Base-by-base conservation (phyloP, 2,797 vertebrate species). In the Rhabdophis nuchalis region DNA sequence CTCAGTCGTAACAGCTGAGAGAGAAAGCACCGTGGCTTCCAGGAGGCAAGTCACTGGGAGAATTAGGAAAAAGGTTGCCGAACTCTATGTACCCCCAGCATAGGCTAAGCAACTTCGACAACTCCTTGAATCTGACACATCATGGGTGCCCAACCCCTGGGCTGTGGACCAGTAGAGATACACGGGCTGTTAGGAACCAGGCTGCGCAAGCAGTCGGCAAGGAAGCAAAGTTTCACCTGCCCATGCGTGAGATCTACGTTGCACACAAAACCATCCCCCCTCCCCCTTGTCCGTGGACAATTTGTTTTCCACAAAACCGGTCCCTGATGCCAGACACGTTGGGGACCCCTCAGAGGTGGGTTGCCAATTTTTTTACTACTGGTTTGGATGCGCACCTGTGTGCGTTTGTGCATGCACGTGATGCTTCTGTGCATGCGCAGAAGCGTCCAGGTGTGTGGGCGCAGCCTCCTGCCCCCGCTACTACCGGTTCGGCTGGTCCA, bases 161-260 rank as follows among this genome's bases (percentile, higher is more conserved):
- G 10, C 3, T 61, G 27, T 64, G 60, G 60, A 64, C 27, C 64
- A 18, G 6, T 32, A 68, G 5, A 32, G 64, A n/a, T 32, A 68
- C 0, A 11, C 32, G 64, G 2, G 13, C 14, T 68, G 64, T 32
- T 68, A 68, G 13, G 64, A 68, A 68, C 64, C 64, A 68, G 61
- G 14, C 6, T 68, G 6, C 0, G 1, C 2, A 68, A 18, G 14
- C 16, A 2, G 1, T 32, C 5, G 0, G n/a, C 64, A 68, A 68
- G n/a, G 14, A 14, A 16, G 6, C 2, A 0, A 68, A 68, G n/a
- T 14, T 32, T 68, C 64, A 68, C 14, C 14, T 68, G 14, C 14
- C 2, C 64, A 68, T 68, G n/a, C 2, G 5, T 0, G n/a, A 29
- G 29, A 32, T 68, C 61, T 32, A 32, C 13, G 64, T 32, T 68